phyloP scores from a whole-genome alignment of 2,888 invertebrate species.

The Drosophila histrio region DNA sequence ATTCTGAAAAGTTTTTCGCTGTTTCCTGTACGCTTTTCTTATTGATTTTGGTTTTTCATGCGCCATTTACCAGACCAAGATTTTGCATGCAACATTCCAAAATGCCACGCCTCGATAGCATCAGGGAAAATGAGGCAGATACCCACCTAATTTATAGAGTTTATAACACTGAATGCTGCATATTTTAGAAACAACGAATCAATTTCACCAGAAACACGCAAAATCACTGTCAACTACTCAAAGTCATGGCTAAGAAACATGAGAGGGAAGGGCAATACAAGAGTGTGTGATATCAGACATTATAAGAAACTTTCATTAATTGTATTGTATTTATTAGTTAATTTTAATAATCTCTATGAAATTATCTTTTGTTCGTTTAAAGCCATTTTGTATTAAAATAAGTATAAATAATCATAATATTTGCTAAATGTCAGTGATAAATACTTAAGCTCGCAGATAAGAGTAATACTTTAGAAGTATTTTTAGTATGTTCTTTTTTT shows the following conservation, averaged over 20 bases:
- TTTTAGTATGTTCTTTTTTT: too few relatives aligned
- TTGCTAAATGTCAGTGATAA: not conserved
- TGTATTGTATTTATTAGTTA: too few relatives aligned
- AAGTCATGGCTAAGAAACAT: constrained; percentile 1
- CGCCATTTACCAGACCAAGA: constrained; percentile 60
- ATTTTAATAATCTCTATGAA: not conserved
- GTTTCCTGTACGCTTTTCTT: constrained; percentile 1
- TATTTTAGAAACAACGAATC: constrained; percentile 50
- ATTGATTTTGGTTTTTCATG: constrained; percentile 51
- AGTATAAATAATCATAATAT: too few relatives aligned
- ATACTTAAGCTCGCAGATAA: not conserved
- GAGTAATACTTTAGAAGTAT: not conserved
- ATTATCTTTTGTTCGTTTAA: not conserved
- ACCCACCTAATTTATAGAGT: constrained; percentile 52
- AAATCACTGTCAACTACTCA: constrained; percentile 8
- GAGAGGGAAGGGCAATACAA: not conserved
- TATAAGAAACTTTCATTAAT: not conserved
- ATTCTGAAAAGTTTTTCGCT: constrained; percentile 49
- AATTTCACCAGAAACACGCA: constrained; percentile 31
- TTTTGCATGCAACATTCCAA: constrained; percentile 55
- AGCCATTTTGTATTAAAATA: too few relatives aligned
- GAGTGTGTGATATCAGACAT: not conserved
- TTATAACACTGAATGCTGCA: constrained; percentile 21
- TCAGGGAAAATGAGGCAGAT: not conserved
- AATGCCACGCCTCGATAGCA: constrained; percentile 28